Evolutionary conservation across 2,113 vertebrate species (phyloP).

Genomic region (Thalassoma bifasciatum): DNA sequence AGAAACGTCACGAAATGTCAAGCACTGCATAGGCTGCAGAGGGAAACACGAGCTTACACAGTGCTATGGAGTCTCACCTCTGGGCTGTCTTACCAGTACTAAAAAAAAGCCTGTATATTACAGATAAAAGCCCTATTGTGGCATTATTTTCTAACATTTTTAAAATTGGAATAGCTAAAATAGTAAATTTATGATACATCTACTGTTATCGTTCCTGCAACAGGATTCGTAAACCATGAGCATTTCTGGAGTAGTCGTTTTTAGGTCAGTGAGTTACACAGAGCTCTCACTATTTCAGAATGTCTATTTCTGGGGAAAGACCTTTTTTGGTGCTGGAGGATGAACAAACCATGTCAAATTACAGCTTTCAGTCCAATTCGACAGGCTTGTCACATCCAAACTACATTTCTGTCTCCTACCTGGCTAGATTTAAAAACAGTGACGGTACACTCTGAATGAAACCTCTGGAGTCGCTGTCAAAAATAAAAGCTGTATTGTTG

Average conservation of each 20-base stretch:
- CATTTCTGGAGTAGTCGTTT: constrained; percentile 15
- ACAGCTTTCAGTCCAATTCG: constrained; percentile 74
- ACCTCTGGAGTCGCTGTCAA: constrained; percentile 36
- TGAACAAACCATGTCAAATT: constrained; percentile 78
- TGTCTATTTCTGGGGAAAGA: constrained; percentile 62
- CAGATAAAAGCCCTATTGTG: background rate
- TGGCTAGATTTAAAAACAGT: constrained; percentile 29
- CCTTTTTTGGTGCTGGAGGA: constrained; percentile 52
- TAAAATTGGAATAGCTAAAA: background rate
- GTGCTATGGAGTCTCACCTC: background rate
- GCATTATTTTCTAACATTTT: background rate
- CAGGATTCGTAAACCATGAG: background rate
- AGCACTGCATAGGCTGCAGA: constrained; percentile 32
- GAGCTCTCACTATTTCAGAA: constrained; percentile 39
- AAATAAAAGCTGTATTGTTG: constrained; percentile 37
- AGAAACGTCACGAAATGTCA: constrained; percentile 55
- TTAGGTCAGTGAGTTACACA: constrained; percentile 40
- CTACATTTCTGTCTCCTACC: constrained; percentile 47
- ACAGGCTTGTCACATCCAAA: constrained; percentile 71
- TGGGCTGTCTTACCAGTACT: background rate
- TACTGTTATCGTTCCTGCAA: background rate
- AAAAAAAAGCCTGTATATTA: background rate
- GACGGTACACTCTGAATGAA: constrained; percentile 11
- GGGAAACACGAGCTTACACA: constrained; percentile 9
- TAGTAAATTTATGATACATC: background rate